phyloP scores from a whole-genome alignment of 30 jellyfish, hydroid and myxozoan species.

The Aurelia sp. region DNA sequence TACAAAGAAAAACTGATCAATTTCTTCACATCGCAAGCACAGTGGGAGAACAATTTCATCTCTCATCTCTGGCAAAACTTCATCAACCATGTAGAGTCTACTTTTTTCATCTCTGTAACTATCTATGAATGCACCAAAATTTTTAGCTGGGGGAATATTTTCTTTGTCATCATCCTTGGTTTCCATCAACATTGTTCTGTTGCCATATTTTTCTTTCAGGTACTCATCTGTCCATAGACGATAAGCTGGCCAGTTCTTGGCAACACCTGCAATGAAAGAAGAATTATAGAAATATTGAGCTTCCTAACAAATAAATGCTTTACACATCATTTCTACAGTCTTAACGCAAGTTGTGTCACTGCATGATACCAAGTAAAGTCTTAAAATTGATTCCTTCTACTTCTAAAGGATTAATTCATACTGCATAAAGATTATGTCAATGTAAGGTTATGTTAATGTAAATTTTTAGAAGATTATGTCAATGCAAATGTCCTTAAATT shows the following conservation, averaged over 20 bases:
- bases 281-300: too few species aligned
- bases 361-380: too few species aligned
- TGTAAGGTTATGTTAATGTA: too few species aligned
- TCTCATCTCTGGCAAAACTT: conserved; percentile 83
- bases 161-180: conserved; percentile 86
- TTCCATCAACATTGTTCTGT: conserved; percentile 73
- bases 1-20: conserved; percentile 79
- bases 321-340: too few species aligned
- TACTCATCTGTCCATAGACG: conserved; percentile 81
- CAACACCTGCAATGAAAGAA: conserved; percentile 40
- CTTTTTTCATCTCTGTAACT: conserved; percentile 36
- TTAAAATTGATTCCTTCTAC: too few species aligned
- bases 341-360: too few species aligned
- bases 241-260: conserved; percentile 90
- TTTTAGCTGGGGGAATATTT: conserved; percentile 60
- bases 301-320: too few species aligned
- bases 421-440: too few species aligned
- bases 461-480: too few species aligned
- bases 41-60: conserved; percentile 75
- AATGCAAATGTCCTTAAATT: too few species aligned
- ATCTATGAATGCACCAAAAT: conserved; percentile 58
- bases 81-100: conserved; percentile 78
- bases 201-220: conserved; percentile 66
- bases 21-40: conserved; percentile 86
- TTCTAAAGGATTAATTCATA: too few species aligned